Evolutionary conservation across 2,888 invertebrate genomes (phyloP), one percentile per base, ranked within the genome.

Genomic region (Andrena trimmerana): DNA sequence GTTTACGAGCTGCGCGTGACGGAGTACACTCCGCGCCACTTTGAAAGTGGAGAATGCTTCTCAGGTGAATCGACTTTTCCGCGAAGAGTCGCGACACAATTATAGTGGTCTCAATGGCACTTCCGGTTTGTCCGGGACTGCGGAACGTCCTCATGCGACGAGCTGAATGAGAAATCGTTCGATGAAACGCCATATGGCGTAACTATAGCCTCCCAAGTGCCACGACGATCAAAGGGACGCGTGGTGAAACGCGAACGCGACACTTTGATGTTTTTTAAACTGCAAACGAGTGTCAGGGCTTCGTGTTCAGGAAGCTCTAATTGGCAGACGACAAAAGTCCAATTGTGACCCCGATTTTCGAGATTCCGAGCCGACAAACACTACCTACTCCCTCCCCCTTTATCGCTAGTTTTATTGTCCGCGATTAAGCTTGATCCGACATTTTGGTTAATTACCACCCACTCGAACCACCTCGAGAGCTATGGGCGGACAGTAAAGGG

Each of bases 361-460:
- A 16, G 3, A 66, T 52, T 48, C 69, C 54, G 29, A 72, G 5
- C 2, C 16, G n/a, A 50, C 48, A 24, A 59, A 3, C 16, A 20
- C 13, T 29, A 65, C 8, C 60, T 48, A 57, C 65, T 52, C 8
- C 52, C 10, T 16, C 20, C 2, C 33, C 8, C 20, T 10, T 24
- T 24, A 24, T 57, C 57, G n/a, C n/a, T 29, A 48, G 5, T 63
- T 86, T 81, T 77, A 85, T 69, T 70, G 69, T 72, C 52, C 67
- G 29, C 66, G 48, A 59, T 62, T 86, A 89, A 90, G 69, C 78
- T 68, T 65, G 77, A 1, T 1, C 78, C 80, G 74, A 75, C 81
- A 79, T 86, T 86, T 86, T 83, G 84, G 83, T 88, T 90, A 89
- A 91, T 90, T 89, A 88, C 78, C 75, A 71, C 36, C 59, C 50